Conservation (phyloP, 2,888 invertebrate species). For the Cheilosia pagana region DNA sequence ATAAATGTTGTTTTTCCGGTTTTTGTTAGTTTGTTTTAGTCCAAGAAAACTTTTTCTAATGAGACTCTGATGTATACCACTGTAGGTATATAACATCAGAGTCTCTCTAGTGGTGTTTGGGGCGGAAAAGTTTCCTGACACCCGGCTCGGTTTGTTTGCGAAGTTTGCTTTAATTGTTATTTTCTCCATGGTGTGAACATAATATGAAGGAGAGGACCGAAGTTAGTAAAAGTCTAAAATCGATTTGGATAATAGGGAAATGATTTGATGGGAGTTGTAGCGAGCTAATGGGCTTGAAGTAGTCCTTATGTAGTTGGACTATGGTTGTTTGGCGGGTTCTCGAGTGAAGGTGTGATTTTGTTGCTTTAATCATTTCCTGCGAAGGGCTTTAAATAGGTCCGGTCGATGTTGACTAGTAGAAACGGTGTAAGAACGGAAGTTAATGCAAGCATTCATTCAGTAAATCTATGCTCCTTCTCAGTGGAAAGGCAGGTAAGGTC, state of each 20-base stretch:
- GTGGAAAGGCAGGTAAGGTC: too few species aligned
- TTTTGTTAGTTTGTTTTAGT: constrained; percentile 40
- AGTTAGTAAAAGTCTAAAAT: constrained; percentile 38
- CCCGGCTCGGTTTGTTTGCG: constrained; percentile 37
- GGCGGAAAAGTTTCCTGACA: constrained; percentile 46
- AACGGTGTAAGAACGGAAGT: too few species aligned
- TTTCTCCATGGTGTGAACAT: constrained; percentile 24
- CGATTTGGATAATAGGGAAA: constrained; percentile 53
- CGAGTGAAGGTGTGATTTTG: too few species aligned
- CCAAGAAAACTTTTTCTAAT: constrained; percentile 1
- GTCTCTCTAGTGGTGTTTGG: constrained; percentile 24
- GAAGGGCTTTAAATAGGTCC: too few species aligned
- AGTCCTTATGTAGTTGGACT: too few species aligned
- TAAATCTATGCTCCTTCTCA: too few species aligned
- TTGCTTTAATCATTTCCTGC: too few species aligned
- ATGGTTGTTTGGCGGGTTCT: too few species aligned
- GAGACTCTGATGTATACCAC: not conserved
- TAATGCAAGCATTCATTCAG: too few species aligned
- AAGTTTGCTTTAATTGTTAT: constrained; percentile 64
- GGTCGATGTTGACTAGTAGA: too few species aligned
- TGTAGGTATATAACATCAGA: not conserved
- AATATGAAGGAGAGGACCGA: constrained; percentile 4
- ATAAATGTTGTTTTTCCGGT: constrained; percentile 72
- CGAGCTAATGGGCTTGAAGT: not conserved
- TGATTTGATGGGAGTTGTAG: constrained; percentile 28